Conservation (phyloP, 2,113 vertebrate genomes). For the Holacanthus passer region DNA sequence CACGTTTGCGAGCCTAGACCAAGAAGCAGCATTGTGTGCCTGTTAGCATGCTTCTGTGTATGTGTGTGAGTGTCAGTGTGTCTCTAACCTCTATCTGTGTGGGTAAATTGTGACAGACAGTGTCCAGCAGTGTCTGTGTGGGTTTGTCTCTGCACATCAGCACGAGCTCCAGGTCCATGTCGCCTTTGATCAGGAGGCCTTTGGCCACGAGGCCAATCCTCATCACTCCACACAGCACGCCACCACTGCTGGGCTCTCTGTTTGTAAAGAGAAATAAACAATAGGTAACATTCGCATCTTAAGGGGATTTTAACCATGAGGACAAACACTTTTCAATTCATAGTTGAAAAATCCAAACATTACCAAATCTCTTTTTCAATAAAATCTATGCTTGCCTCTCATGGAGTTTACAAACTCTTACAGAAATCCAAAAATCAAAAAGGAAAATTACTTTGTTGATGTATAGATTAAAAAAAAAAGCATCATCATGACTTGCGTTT, state of each 20-base stretch:
- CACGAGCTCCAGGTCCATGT: conserved; percentile 98
- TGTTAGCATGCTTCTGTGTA: not conserved
- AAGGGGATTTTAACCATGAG: not conserved
- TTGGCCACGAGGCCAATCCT: conserved; percentile 98
- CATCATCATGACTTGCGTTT: too few relatives aligned
- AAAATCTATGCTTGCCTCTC: not conserved
- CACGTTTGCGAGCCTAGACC: not conserved
- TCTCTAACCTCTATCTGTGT: conserved; percentile 88
- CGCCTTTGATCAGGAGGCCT: conserved; percentile 98
- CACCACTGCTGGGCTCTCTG: conserved; percentile 91
- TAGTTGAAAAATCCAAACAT: not conserved
- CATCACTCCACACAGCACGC: conserved; percentile 95
- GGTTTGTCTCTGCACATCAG: conserved; percentile 98
- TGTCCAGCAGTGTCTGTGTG: conserved; percentile 92
- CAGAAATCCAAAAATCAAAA: not conserved
- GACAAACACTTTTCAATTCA: not conserved
- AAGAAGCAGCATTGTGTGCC: not conserved
- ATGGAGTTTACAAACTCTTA: not conserved
- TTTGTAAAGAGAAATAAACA: not conserved
- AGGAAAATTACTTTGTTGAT: not conserved
- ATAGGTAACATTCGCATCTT: not conserved
- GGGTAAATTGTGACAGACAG: conserved; percentile 94
- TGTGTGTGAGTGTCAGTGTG: conserved; percentile 5
- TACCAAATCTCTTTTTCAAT: not conserved
- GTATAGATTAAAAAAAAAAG: not conserved